phyloP scores from a whole-genome alignment of 92 coral and sea anemone genomes.

The Actinostola sp. region DNA sequence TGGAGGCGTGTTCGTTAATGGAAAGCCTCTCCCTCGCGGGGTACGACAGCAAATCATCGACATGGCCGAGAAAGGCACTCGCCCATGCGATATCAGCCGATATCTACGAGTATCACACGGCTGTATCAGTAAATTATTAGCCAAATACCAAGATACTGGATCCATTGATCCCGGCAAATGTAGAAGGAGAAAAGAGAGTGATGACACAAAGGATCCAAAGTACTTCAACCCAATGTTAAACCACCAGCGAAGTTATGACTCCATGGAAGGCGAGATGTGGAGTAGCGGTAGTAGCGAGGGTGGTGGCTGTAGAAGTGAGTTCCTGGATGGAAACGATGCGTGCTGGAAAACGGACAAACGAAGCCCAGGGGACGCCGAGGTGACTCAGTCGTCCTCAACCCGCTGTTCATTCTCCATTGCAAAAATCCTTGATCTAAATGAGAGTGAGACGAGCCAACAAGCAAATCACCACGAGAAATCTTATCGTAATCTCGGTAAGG shows the following conservation, averaged over 20 bases:
- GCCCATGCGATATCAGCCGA: slow-evolving; percentile 97
- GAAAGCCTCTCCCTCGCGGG: slow-evolving; percentile 88
- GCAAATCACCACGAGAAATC: background rate
- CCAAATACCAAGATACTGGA: slow-evolving; percentile 96
- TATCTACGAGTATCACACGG: slow-evolving; percentile 96
- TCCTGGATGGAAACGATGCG: slow-evolving; percentile 59
- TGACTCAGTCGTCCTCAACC: slow-evolving; percentile 1
- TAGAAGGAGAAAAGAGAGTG: slow-evolving; percentile 16
- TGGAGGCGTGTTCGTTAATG: slow-evolving; percentile 97
- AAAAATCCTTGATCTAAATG: slow-evolving; percentile 58
- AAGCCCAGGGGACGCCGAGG: slow-evolving; percentile 50
- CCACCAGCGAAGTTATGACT: slow-evolving; percentile 30
- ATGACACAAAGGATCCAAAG: background rate
- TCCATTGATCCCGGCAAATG: slow-evolving; percentile 75
- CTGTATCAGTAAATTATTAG: slow-evolving; percentile 90
- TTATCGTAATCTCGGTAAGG: background rate
- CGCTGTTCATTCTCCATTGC: slow-evolving; percentile 65
- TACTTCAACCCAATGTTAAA: background rate
- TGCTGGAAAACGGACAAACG: slow-evolving; percentile 57
- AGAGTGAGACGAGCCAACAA: slow-evolving; percentile 2
- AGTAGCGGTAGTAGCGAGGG: too few relatives aligned
- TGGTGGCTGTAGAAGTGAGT: slow-evolving; percentile 9
- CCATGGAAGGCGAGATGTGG: too few relatives aligned
- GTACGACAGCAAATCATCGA: slow-evolving; percentile 90
- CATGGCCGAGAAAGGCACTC: slow-evolving; percentile 83